Evolutionary conservation across 1,140 invertebrate species (phyloP).

Genomic region (Sarcophaga peregrina): DNA sequence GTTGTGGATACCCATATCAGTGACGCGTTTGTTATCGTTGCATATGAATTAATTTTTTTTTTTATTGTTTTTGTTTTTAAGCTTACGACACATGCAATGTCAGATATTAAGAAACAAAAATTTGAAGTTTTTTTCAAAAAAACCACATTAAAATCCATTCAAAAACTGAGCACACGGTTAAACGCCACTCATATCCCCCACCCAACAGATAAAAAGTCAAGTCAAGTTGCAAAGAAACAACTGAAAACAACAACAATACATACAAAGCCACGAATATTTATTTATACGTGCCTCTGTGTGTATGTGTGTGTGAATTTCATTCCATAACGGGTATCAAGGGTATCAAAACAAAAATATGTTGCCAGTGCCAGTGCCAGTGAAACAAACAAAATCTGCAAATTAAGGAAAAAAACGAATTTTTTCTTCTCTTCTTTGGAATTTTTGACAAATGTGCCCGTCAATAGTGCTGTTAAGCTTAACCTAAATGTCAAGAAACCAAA

Average conservation of each 20-base stretch:
- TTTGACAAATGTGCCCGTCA: slow-evolving; percentile 44
- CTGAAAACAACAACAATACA: not conserved
- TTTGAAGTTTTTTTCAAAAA: not conserved
- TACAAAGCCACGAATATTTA: not conserved
- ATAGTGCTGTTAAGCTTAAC: slow-evolving; percentile 37
- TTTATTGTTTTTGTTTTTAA: not conserved
- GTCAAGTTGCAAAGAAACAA: too few relatives aligned
- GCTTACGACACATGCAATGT: slow-evolving; percentile 16
- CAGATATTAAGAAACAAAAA: not conserved
- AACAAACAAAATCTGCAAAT: not conserved
- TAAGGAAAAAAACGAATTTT: not conserved
- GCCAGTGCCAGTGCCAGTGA: not conserved
- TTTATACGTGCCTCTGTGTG: too few relatives aligned
- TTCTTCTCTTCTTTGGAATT: not conserved
- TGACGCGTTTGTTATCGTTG: not conserved
- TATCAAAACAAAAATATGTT: not conserved
- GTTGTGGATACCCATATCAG: not conserved
- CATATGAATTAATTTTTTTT: not conserved
- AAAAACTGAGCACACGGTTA: too few relatives aligned
- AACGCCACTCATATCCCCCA: too few relatives aligned
- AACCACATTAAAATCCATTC: not conserved
- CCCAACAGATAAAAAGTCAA: too few relatives aligned
- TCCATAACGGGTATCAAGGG: not conserved
- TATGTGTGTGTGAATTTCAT: not conserved
- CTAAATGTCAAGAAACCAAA: slow-evolving; percentile 44